Percentiles rank a stretch among this genome's conserved stretches.
Evolutionary conservation across 2,797 vertebrate genomes (phyloP).

Genomic region (Etheostoma nigrum): DNA sequence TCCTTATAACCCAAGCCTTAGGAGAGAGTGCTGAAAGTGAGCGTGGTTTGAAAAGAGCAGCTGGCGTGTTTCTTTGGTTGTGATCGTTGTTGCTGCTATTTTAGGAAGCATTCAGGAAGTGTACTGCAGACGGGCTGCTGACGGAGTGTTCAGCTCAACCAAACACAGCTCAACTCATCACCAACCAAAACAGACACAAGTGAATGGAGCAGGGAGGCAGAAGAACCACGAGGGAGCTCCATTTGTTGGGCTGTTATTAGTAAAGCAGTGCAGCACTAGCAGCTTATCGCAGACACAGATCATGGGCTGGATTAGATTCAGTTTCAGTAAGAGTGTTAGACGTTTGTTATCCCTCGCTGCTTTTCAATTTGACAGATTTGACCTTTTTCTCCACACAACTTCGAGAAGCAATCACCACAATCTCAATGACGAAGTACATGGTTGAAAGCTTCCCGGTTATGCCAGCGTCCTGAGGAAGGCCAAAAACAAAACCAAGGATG

Average conservation of each 20-base stretch:
- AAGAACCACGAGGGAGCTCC: not conserved
- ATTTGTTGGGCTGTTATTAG: not conserved
- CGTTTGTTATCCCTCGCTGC: not conserved
- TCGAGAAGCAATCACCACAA: not conserved
- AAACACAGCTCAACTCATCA: slow-evolving; percentile 50
- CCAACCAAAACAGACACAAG: slow-evolving; percentile 39
- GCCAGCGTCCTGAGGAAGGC: not conserved
- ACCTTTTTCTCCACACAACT: slow-evolving; percentile 7
- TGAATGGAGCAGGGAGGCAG: slow-evolving; percentile 9
- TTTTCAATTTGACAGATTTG: slow-evolving; percentile 2
- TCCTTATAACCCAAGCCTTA: not conserved
- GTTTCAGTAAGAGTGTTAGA: not conserved
- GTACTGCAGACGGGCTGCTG: slow-evolving; percentile 73
- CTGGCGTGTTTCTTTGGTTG: slow-evolving; percentile 78
- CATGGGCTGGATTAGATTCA: not conserved
- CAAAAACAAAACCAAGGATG: not conserved
- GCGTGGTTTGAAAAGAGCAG: slow-evolving; percentile 72
- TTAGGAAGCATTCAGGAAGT: slow-evolving; percentile 83
- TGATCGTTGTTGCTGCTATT: slow-evolving; percentile 82
- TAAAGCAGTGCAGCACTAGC: not conserved
- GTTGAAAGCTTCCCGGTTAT: too few relatives aligned
- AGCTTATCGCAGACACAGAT: not conserved
- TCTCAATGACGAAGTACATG: too few relatives aligned
- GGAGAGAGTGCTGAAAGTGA: slow-evolving; percentile 55
- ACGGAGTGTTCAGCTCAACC: slow-evolving; percentile 58